Conservation (phyloP, 1,140 invertebrate species). For the Pogonomyrmex barbatus region DNA sequence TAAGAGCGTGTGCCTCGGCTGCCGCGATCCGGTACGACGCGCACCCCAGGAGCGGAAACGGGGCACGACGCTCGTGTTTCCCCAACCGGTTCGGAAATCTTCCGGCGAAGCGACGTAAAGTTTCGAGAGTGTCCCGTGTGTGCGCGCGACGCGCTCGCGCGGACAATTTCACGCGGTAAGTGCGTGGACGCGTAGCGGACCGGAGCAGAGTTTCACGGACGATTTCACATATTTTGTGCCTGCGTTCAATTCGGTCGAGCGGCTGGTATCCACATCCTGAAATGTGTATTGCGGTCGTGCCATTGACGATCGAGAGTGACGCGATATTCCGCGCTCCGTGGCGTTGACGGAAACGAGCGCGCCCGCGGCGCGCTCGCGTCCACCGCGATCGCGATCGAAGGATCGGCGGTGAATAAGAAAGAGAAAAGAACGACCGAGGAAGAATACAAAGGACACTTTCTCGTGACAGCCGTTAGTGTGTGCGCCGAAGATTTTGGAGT, state of each 20-base stretch:
- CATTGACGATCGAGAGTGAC: neutral
- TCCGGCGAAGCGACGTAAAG: neutral
- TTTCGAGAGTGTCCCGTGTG: conserved; percentile 20
- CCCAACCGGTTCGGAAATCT: neutral
- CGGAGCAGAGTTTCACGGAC: neutral
- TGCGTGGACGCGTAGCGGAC: neutral
- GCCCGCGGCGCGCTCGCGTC: conserved; percentile 5
- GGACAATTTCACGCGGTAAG: neutral
- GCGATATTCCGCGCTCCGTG: conserved; percentile 20
- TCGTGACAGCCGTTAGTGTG: conserved; percentile 45
- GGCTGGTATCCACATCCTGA: neutral
- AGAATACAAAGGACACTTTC: conserved; percentile 10
- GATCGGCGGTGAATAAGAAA: conserved; percentile 31
- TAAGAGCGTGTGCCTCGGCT: conserved; percentile 64
- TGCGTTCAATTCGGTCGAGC: neutral
- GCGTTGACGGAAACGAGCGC: conserved; percentile 21
- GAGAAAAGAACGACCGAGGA: neutral
- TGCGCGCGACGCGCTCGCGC: conserved; percentile 27
- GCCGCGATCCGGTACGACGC: conserved; percentile 53
- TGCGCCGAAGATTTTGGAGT: neutral
- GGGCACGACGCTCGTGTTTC: neutral
- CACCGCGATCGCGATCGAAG: conserved; percentile 26
- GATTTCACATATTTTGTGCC: neutral
- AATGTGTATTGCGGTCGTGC: conserved; percentile 16
- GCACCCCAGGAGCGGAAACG: neutral